phyloP scores from a whole-genome alignment of 37 sponge, comb jelly and placozoan species.

The Hexactinellida sp. region DNA sequence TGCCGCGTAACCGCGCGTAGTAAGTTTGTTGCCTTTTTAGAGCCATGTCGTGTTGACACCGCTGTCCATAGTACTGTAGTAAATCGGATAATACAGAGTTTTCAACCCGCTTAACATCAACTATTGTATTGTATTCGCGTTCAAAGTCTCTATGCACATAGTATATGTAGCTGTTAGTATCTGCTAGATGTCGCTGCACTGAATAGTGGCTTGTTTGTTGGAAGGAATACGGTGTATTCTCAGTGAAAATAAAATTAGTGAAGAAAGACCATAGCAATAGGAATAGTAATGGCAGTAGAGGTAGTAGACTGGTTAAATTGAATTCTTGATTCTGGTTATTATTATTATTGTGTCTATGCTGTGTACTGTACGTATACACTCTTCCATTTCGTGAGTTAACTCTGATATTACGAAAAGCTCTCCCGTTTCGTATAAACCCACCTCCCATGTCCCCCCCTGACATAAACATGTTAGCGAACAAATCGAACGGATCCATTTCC shows the following conservation, averaged over 20 bases:
- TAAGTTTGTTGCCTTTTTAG: not conserved
- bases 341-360: not conserved
- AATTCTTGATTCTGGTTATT: not conserved
- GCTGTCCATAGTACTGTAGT: not conserved
- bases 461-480: conserved; percentile 5
- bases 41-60: not conserved
- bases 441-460: not conserved
- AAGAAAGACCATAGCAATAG: not conserved
- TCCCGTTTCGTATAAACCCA: not conserved
- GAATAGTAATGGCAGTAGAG: not conserved
- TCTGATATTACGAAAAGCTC: not conserved
- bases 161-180: not conserved
- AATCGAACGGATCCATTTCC: not conserved
- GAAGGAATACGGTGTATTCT: not conserved
- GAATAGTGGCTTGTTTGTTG: not conserved
- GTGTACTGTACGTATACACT: not conserved
- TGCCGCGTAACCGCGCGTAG: not conserved
- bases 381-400: not conserved
- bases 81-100: not conserved
- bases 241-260: not conserved
- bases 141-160: conserved; percentile 2
- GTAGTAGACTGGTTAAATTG: not conserved
- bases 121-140: not conserved
- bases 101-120: not conserved
- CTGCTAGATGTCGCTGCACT: not conserved